Conservation (phyloP, 2,888 invertebrate species). For the Uloborus plumipes region DNA sequence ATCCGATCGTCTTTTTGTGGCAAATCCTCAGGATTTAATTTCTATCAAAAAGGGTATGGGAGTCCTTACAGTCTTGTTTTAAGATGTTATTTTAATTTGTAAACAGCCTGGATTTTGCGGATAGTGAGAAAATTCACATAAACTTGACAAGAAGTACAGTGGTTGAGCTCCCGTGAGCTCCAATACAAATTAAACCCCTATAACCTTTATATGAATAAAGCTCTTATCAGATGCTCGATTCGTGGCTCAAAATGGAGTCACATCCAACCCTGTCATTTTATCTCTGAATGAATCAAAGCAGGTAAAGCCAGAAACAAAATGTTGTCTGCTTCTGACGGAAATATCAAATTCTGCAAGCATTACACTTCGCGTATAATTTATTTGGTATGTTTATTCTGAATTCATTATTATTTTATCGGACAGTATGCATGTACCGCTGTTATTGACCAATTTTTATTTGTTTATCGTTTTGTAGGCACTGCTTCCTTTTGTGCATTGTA, state of each 20-base stretch:
- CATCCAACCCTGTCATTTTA: neutral
- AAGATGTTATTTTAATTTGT: too few species aligned
- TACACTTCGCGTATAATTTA: neutral
- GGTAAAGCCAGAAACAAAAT: neutral
- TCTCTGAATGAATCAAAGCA: neutral
- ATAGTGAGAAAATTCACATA: too few species aligned
- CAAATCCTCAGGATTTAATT: too few species aligned
- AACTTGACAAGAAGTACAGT: too few species aligned
- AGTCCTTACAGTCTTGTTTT: too few species aligned
- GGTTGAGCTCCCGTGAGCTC: too few species aligned
- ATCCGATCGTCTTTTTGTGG: too few species aligned
- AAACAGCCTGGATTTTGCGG: too few species aligned
- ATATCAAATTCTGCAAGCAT: constrained; percentile 1
- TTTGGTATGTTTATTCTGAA: neutral
- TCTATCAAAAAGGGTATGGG: too few species aligned
- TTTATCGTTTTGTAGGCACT: constrained; percentile 25
- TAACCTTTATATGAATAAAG: neutral
- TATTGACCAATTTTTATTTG: constrained; percentile 45
- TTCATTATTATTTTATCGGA: neutral
- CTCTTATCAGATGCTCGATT: neutral
- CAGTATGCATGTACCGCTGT: neutral
- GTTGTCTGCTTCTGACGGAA: neutral
- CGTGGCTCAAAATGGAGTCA: neutral
- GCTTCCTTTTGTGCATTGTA: constrained; percentile 14
- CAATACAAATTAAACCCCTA: too few species aligned